phyloP scores from a whole-genome alignment of 2,113 vertebrate genomes.

The Apodemus sylvaticus region DNA sequence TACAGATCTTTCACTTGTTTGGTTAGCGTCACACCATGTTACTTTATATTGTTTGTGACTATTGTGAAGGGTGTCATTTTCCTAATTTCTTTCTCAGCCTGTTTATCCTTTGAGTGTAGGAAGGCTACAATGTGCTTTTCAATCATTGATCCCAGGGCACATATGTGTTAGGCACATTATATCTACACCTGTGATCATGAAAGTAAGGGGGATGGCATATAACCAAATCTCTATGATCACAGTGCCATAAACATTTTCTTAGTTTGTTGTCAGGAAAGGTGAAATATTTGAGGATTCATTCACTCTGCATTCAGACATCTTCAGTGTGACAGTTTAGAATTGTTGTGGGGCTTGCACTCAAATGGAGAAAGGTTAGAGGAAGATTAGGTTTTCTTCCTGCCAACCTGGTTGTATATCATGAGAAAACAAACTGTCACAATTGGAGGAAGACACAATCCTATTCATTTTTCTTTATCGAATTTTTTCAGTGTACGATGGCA shows the following conservation, averaged over 20 bases:
- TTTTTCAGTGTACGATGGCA: neutral
- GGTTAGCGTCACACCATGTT: too few species aligned
- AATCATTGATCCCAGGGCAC: neutral
- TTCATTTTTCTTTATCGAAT: neutral
- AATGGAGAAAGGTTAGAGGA: conserved; percentile 47
- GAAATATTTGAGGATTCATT: neutral
- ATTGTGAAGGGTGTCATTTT: too few species aligned
- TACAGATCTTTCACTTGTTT: too few species aligned
- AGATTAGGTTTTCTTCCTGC: conserved; percentile 2
- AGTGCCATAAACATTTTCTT: neutral
- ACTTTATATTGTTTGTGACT: too few species aligned
- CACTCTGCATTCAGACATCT: neutral
- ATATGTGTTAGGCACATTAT: rapidly evolving
- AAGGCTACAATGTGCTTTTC: neutral
- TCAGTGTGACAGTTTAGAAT: conserved; percentile 34
- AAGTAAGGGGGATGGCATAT: neutral
- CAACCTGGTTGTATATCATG: conserved; percentile 40
- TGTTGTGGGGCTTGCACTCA: neutral
- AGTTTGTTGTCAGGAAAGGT: neutral
- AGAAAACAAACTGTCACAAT: neutral
- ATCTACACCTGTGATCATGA: neutral
- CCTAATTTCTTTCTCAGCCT: too few species aligned
- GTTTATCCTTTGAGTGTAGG: too few species aligned
- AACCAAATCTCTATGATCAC: neutral
- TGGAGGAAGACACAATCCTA: neutral